These are phyloP conservation scores for Nebria brevicollis DNA, from an alignment of 2,888 invertebrate species.

Conservation along the genomic window DNA sequence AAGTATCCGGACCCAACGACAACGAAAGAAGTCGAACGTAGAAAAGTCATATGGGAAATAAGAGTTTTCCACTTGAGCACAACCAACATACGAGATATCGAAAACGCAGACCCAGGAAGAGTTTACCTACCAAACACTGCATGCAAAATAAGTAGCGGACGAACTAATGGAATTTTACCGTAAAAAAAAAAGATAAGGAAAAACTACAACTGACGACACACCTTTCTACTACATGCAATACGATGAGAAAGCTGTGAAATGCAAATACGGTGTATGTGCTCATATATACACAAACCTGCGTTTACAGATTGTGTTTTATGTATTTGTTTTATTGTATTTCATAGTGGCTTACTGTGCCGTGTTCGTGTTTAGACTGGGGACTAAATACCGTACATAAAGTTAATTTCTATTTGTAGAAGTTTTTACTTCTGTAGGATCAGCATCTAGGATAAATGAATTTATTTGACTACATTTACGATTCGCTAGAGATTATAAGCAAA, in stretches of 20 bases:
- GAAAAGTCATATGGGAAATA: slow-evolving; percentile 45
- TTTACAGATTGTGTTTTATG: slow-evolving; percentile 14
- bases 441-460: neutral
- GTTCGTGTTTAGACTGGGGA: neutral
- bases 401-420: neutral
- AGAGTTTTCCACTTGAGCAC: slow-evolving; percentile 45
- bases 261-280: neutral
- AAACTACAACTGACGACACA: neutral
- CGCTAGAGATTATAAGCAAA: neutral
- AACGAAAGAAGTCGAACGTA: slow-evolving; percentile 15
- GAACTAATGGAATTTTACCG: slow-evolving; percentile 41
- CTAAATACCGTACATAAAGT: neutral
- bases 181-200: slow-evolving; percentile 30
- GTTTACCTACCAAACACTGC: slow-evolving; percentile 44
- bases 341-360: neutral
- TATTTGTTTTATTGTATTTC: slow-evolving; percentile 11
- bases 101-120: slow-evolving; percentile 26
- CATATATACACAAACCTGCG: neutral
- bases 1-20: slow-evolving; percentile 7
- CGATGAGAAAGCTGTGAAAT: neutral
- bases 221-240: neutral
- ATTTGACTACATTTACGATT: neutral
- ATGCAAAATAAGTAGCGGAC: slow-evolving; percentile 40
- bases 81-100: slow-evolving; percentile 31
- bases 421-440: neutral